These are phyloP conservation scores for Eremophila alpestris DNA, from an alignment of 2,797 vertebrate genomes.

Conservation along the genomic window DNA sequence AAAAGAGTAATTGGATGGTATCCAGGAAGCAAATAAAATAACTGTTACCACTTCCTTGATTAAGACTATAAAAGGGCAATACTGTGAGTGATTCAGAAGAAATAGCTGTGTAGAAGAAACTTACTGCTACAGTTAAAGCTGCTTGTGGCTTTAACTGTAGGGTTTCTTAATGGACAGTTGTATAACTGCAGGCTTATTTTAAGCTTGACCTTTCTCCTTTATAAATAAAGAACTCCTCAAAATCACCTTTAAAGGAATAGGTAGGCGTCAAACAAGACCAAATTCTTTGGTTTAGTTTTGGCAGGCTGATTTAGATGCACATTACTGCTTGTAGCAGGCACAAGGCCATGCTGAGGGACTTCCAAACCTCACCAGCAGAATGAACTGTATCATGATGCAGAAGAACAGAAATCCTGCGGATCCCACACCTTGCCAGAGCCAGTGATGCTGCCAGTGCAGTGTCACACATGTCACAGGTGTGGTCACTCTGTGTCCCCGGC, in stretches of 20 bases:
- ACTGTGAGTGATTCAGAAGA: background rate
- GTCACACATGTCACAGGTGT: fast-evolving
- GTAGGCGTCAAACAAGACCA: background rate
- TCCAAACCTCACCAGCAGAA: background rate
- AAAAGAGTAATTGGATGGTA: background rate
- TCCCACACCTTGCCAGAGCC: background rate
- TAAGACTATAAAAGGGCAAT: background rate
- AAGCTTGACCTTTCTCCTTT: background rate
- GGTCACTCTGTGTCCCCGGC: background rate
- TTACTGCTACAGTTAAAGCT: too few relatives aligned
- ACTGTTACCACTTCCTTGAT: background rate
- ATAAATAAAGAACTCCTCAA: background rate
- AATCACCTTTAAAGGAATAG: background rate
- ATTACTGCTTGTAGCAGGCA: fast-evolving
- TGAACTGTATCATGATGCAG: too few relatives aligned
- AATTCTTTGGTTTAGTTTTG: background rate
- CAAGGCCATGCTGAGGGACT: fast-evolving
- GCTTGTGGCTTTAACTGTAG: background rate
- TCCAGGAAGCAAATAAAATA: background rate
- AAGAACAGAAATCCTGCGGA: background rate
- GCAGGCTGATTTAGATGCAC: background rate
- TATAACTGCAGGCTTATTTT: background rate
- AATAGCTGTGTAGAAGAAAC: background rate
- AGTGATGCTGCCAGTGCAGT: background rate
- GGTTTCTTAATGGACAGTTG: background rate